These are phyloP conservation scores for Hydrophis major DNA, from an alignment of 2,797 vertebrate species.

Conservation along the genomic window DNA sequence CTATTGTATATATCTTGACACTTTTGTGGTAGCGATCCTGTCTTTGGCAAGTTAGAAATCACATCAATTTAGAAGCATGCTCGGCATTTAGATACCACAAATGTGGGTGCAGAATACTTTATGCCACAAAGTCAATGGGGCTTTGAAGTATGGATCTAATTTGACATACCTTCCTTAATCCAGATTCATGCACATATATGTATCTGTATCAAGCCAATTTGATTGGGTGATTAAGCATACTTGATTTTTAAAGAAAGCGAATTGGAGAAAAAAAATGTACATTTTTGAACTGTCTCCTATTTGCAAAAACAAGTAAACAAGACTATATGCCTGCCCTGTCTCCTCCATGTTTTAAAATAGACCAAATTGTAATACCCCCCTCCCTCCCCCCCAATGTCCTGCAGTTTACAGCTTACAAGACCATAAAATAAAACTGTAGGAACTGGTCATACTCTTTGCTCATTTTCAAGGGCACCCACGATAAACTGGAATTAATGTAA, in stretches of 20 bases:
- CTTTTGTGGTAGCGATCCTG: not conserved
- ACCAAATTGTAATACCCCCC: slow-evolving; percentile 8
- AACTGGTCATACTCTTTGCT: slow-evolving; percentile 45
- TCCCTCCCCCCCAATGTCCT: slow-evolving; percentile 10
- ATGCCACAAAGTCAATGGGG: not conserved
- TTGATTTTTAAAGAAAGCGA: not conserved
- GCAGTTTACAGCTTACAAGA: slow-evolving; percentile 41
- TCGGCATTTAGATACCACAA: not conserved
- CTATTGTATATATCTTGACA: not conserved
- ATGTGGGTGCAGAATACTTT: not conserved
- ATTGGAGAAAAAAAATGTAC: not conserved
- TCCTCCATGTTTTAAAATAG: not conserved
- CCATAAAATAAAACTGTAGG: slow-evolving; percentile 59
- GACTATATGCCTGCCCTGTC: not conserved
- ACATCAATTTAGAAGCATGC: not conserved
- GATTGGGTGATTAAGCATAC: not conserved
- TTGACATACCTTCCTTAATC: not conserved
- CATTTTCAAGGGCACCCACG: slow-evolving; percentile 36
- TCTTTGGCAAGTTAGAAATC: not conserved
- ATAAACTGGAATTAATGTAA: slow-evolving; percentile 42
- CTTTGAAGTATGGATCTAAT: not conserved
- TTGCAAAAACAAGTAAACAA: not conserved
- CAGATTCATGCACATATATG: not conserved
- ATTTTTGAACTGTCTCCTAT: not conserved
- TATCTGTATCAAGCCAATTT: not conserved